Evolutionary conservation across 2,797 vertebrate genomes (phyloP), one percentile per base, ranked within the genome.

Genomic region (Leucoraja ocellata): DNA sequence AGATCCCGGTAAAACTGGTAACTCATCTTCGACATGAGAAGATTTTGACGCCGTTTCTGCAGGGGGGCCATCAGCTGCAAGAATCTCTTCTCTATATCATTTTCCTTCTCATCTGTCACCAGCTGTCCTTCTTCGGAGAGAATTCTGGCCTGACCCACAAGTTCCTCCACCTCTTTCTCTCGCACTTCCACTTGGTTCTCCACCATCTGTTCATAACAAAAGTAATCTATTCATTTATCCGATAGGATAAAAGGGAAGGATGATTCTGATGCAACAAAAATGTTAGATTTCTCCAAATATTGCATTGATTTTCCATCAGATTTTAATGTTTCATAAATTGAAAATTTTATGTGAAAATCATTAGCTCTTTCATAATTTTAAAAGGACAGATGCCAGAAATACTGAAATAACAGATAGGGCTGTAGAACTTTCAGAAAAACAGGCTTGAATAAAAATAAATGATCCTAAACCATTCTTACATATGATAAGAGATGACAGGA

Each of bases 1-100:
- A 99, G 96, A 96, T 99, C 98, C 93, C 98, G 95, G 94, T 96
- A 97, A 79, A 99, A 97, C 95, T 99, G 98, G 81, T 98, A 97
- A 91, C 97, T 96, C 10, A 97, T 95, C 95, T 97, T 98, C 93
- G 96, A 95, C 0, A 96, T 96, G 94, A 98, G 98, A 94, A 99
- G 95, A 93, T 98, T 97, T 94, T 97, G 97, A 94, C 95, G 98
- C 94, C 97, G 98, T 93, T 96, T 96, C 91, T 96, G 95, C 94
- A 99, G 95, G 0, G 97, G 98, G 13, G 97, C 97, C 95, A 98
- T 95, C 94, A 99, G 97, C 94, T 97, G 96, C 80, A 98, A 96
- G 93, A 99, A 98, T 13, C 97, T 95, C 68, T 83, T 95, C 95
- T 97, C 97, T 16, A 99, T 96, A 86, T 95, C 96, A 95, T 97